Evolutionary conservation across 2,888 invertebrate species (phyloP), one percentile per base, ranked within the genome.

Genomic region (Tachina lurida): DNA sequence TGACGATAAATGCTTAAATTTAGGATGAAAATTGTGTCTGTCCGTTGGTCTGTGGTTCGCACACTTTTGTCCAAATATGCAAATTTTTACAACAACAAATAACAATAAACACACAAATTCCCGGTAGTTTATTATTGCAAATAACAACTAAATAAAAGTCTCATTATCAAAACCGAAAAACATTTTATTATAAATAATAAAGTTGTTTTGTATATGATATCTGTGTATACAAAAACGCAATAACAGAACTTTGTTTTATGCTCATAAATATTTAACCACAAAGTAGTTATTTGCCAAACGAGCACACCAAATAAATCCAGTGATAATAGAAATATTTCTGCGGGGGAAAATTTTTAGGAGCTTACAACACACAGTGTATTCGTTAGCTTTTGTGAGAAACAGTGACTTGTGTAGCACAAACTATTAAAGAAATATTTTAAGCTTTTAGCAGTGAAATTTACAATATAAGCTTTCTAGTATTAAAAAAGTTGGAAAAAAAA

Each of bases 201-300:
- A 80, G 67, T 81, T 81, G 67, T 81, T 77, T 77, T 81, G 63
- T 74, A 45, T 63, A 19, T 56, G 71, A 78, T 78, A 70, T 43
- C 62, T 63, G 45, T 63, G 45, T 19, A 15, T 71, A 65, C 68
- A 60, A 49, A 41, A n/a, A 19, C 63, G 31, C 77, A 65, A 58
- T 31, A 52, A 88, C 88, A 88, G 89, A 88, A 88, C 85, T 88
- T 85, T 87, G 77, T 84, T 86, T 65, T 56, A 13, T 84, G 60
- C 85, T 78, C 75, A 65, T 74, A 85, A 74, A 78, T 71, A 71
- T 78, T 82, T 75, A 78, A 75, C 82, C 85, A 85, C 78, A 85
- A 78, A 70, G 54, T 81, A 74, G 58, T 81, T 74, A 81, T 81
- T 81, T 81, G 60, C 67, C 74, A 62, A 15, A 68, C 62, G 63